These are phyloP conservation scores for Scalopus aquaticus DNA, from an alignment of 2,113 vertebrate species.

Conservation along the genomic window DNA sequence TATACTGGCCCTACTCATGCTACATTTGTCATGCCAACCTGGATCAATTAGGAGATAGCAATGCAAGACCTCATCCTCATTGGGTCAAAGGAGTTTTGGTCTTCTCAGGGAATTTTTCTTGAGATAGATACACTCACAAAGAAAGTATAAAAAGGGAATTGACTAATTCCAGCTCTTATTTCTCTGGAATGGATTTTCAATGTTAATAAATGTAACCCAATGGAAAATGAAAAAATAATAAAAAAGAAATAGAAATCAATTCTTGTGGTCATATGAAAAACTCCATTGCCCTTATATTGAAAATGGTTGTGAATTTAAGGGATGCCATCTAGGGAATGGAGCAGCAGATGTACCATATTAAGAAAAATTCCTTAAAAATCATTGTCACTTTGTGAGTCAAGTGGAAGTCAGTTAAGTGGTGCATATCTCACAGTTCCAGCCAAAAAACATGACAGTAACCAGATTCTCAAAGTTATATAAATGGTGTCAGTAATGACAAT, in stretches of 20 bases:
- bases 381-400: not conserved
- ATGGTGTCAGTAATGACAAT: not conserved
- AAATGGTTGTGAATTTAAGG: not conserved
- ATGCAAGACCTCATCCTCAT: not conserved
- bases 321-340: not conserved
- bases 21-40: not conserved
- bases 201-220: not conserved
- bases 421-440: not conserved
- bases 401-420: not conserved
- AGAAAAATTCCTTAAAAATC: not conserved
- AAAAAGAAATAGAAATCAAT: not conserved
- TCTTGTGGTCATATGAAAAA: not conserved
- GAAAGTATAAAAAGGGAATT: not conserved
- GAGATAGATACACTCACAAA: not conserved
- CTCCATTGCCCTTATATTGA: not conserved
- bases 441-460: not conserved
- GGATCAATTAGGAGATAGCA: not conserved
- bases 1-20: not conserved
- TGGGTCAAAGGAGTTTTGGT: not conserved
- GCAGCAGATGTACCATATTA: not conserved
- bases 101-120: not conserved
- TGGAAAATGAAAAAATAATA: not conserved
- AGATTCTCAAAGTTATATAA: not conserved
- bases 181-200: not conserved
- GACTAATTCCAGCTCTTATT: not conserved